Evolutionary conservation across 2,888 invertebrate species (phyloP).

Genomic region (Antheraea assamensis): DNA sequence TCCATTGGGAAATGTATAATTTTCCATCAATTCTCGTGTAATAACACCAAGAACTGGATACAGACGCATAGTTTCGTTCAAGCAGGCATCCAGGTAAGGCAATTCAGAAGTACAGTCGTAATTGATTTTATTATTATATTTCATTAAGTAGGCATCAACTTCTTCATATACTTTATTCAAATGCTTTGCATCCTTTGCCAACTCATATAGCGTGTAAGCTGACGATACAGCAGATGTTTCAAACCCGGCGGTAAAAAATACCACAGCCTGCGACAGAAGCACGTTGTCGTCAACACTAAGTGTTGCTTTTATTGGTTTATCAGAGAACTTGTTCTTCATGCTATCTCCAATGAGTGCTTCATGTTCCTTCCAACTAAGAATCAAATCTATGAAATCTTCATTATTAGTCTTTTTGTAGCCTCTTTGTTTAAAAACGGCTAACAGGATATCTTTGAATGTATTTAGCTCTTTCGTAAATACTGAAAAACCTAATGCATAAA

Average conservation of each 20-base stretch:
- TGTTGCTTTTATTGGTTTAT: conserved; percentile 2
- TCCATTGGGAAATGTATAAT: conserved; percentile 43
- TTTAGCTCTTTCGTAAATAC: conserved; percentile 15
- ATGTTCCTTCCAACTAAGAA: conserved; percentile 26
- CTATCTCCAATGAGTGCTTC: conserved; percentile 30
- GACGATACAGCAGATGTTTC: conserved; percentile 45
- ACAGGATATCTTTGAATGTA: conserved; percentile 17
- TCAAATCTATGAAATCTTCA: conserved; percentile 33
- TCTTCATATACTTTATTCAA: conserved; percentile 37
- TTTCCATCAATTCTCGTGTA: conserved; percentile 40
- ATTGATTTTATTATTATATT: conserved; percentile 32
- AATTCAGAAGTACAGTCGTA: conserved; percentile 45
- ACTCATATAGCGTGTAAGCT: conserved; percentile 40
- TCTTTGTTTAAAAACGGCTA: conserved; percentile 21
- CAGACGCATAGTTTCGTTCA: conserved; percentile 43
- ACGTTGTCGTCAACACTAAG: conserved; percentile 54
- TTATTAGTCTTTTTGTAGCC: conserved; percentile 24
- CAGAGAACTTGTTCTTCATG: conserved; percentile 16
- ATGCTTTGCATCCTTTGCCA: conserved; percentile 38
- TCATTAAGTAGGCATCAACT: conserved; percentile 41
- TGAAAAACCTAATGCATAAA: conserved; percentile 24
- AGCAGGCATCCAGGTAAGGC: conserved; percentile 45
- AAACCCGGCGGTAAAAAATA: conserved; percentile 60
- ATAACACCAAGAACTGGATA: conserved; percentile 43
- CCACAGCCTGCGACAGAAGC: conserved; percentile 70